phyloP scores from a whole-genome alignment of 1,140 invertebrate genomes.

The Myzus persicae region DNA sequence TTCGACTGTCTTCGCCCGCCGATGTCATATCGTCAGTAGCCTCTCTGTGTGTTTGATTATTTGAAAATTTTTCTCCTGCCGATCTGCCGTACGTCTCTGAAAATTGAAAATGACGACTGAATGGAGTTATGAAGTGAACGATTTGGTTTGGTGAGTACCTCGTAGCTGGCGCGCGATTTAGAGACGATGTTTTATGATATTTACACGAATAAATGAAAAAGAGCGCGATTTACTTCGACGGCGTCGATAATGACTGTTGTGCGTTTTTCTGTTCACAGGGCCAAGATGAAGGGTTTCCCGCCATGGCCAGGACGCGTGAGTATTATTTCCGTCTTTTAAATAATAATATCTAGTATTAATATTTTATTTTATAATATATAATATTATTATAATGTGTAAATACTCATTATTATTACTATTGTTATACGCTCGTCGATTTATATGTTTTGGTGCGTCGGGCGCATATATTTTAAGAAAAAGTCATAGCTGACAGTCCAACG shows the following conservation, averaged over 20 bases:
- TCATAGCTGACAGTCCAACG: neutral
- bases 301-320: slow-evolving; percentile 93
- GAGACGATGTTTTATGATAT: neutral
- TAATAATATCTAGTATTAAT: neutral
- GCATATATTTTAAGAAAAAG: slow-evolving; percentile 5
- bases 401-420: neutral
- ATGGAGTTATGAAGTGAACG: neutral
- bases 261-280: slow-evolving; percentile 75
- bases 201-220: slow-evolving; percentile 2
- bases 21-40: neutral
- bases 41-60: neutral
- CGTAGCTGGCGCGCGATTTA: no score
- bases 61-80: neutral
- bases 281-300: slow-evolving; percentile 94
- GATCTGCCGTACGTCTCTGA: neutral
- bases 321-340: neutral
- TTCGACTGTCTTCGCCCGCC: neutral
- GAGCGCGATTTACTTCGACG: slow-evolving; percentile 13
- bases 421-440: slow-evolving; percentile 6
- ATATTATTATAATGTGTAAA: neutral
- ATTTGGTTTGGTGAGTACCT: slow-evolving; percentile 42
- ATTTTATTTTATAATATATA: neutral
- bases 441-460: neutral
- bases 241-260: neutral
- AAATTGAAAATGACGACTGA: neutral